Conservation (phyloP, 2,888 invertebrate genomes). For the Drosophila robusta region DNA sequence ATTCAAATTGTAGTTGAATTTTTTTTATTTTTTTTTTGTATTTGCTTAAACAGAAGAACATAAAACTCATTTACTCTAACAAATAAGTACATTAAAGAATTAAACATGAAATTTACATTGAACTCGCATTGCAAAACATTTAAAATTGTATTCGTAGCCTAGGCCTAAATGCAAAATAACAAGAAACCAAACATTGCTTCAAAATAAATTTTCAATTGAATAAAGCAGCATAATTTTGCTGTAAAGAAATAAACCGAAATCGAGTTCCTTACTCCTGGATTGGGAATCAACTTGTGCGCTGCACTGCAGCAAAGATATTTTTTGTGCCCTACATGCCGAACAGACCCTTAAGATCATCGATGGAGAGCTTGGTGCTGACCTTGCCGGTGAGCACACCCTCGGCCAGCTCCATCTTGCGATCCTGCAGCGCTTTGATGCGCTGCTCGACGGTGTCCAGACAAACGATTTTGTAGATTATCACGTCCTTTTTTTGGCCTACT, state of each 20-base stretch:
- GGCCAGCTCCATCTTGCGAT: constrained; percentile 91
- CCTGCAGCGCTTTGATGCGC: constrained; percentile 92
- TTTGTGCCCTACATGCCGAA: constrained; percentile 86
- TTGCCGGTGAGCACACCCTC: constrained; percentile 91
- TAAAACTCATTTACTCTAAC: constrained; percentile 18
- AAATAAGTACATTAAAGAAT: constrained; percentile 34
- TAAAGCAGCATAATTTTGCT: constrained; percentile 23
- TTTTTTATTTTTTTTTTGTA: constrained; percentile 27
- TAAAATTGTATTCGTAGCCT: constrained; percentile 56
- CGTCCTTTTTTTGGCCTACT: constrained; percentile 93
- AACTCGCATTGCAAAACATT: constrained; percentile 41
- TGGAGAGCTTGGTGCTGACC: constrained; percentile 89
- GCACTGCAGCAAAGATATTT: not conserved
- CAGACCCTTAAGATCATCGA: constrained; percentile 91
- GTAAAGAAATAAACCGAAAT: constrained; percentile 17
- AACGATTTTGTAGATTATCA: constrained; percentile 94
- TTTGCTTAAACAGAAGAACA: constrained; percentile 37
- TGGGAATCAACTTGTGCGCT: not conserved
- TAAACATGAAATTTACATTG: constrained; percentile 33
- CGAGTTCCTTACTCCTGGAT: not conserved
- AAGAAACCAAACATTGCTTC: constrained; percentile 41
- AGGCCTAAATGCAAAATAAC: constrained; percentile 35
- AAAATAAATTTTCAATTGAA: constrained; percentile 45
- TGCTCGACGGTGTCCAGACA: constrained; percentile 95
- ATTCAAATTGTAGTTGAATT: constrained; percentile 75